A percentile compares a stretch with the other conserved stretches of the same genome.
Evolutionary conservation across 2,888 invertebrate genomes (phyloP).

Genomic region (Drosophila macrospina): DNA sequence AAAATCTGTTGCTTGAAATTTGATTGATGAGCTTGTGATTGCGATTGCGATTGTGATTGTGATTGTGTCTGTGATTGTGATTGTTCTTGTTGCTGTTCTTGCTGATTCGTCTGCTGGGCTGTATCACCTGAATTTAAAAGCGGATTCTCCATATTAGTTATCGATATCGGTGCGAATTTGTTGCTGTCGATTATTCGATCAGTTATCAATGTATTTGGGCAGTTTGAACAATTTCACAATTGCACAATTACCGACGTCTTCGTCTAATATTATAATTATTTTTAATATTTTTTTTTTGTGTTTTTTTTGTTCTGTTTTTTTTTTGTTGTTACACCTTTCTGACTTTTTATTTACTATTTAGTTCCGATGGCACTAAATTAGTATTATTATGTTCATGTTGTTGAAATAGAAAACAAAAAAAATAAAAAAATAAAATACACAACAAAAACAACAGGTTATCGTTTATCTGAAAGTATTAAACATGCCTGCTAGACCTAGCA

Average conservation of each 20-base stretch:
- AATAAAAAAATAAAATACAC: too few species aligned
- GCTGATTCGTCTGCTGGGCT: constrained; percentile 21
- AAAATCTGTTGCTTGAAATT: constrained; percentile 20
- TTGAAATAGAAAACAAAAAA: too few species aligned
- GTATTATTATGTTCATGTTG: constrained; percentile 5
- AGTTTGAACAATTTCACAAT: constrained; percentile 12
- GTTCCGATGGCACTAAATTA: constrained; percentile 3
- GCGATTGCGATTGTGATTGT: constrained; percentile 6
- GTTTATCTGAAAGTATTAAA: constrained; percentile 2
- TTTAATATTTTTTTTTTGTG: constrained; percentile 1
- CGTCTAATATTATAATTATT: not conserved
- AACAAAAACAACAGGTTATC: too few species aligned
- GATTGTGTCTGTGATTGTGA: constrained; percentile 8
- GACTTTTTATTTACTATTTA: not conserved
- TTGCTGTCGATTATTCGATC: not conserved
- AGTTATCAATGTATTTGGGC: constrained; percentile 1
- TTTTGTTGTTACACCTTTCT: not conserved
- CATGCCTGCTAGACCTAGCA: constrained; percentile 14
- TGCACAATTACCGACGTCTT: constrained; percentile 8
- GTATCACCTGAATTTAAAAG: constrained; percentile 40
- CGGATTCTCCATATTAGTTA: constrained; percentile 36
- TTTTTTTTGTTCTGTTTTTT: not conserved
- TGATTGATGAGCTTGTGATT: not conserved
- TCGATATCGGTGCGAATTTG: not conserved
- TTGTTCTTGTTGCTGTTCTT: constrained; percentile 5